Evolutionary conservation across 1,140 invertebrate genomes (phyloP), one percentile per base, ranked within the genome.

Genomic region (Sycophila sp.): DNA sequence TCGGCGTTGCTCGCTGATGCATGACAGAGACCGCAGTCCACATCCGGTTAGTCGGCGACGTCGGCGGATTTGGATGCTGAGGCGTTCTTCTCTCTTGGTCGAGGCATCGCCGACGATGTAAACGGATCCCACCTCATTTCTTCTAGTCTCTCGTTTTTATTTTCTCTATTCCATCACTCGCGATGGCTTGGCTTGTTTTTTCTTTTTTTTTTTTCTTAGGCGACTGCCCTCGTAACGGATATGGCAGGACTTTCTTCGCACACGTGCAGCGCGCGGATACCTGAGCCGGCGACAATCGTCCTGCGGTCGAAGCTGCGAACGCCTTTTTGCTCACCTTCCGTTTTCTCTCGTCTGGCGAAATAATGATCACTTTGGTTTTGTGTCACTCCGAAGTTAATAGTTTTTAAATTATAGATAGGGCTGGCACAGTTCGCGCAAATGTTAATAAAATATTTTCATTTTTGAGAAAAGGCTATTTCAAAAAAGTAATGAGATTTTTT

Each of bases 11-110:
- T 32, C 60, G 32, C 4, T 32, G 82, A 81, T 84, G 83, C 83
- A 83, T 84, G 82, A 79, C 83, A 84, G 75, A 81, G 82, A 84
- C 83, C 83, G 81, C 83, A 84, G 78, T 85, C 83, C 83, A 84
- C 83, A 85, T 85, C 83, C 83, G 83, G 83, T 45, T 45, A n/a
- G n/a, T n/a, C n/a, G n/a, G n/a, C n/a, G n/a, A n/a, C 11, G 58
- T n/a, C 34, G 34, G 49, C 77, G 78, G 77, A 73, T 73, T 80
- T 76, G 77, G 78, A 72, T n/a, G n/a, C 34, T 40, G 64, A 51
- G 65, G 59, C 59, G 45, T 71, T 74, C 70, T 70, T 78, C 79
- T 79, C 75, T 53, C 42, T 70, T 76, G 64, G 73, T 72, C n/a
- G n/a, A n/a, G n/a, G n/a, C n/a, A n/a, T n/a, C 73, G 69, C 68